These are phyloP conservation scores for Eira barbara DNA, from an alignment of 2,113 vertebrate genomes.

Conservation along the genomic window DNA sequence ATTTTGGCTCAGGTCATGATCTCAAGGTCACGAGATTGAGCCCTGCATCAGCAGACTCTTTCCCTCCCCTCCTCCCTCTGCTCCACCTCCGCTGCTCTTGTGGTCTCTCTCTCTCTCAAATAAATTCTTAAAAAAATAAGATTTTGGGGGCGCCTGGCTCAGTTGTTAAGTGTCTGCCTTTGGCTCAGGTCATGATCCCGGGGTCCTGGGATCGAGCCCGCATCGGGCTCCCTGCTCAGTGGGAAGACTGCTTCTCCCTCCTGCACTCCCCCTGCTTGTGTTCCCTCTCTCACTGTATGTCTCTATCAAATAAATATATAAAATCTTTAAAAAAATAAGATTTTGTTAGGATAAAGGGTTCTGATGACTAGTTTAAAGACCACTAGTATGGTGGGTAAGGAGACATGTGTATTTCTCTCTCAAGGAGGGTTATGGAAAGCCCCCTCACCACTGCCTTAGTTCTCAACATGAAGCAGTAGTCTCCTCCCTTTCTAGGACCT, in stretches of 20 bases:
- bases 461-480: not conserved
- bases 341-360: conserved; percentile 19
- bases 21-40: not conserved
- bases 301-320: too few relatives aligned
- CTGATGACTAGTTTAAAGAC: not conserved
- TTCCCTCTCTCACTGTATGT: too few relatives aligned
- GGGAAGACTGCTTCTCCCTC: too few relatives aligned
- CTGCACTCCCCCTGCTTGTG: too few relatives aligned
- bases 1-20: not conserved
- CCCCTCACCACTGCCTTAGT: not conserved
- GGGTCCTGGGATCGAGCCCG: too few relatives aligned
- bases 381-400: not conserved
- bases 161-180: too few relatives aligned
- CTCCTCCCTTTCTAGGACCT: not conserved
- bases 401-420: not conserved
- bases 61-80: not conserved
- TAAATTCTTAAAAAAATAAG: not conserved
- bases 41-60: not conserved
- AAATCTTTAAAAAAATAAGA: not conserved
- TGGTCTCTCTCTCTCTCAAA: not conserved
- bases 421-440: not conserved
- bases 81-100: not conserved
- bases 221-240: too few relatives aligned
- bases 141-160: too few relatives aligned
- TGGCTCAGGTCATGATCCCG: too few relatives aligned